Evolutionary conservation across 1,140 invertebrate species (phyloP).

Genomic region (Solenopsis invicta): DNA sequence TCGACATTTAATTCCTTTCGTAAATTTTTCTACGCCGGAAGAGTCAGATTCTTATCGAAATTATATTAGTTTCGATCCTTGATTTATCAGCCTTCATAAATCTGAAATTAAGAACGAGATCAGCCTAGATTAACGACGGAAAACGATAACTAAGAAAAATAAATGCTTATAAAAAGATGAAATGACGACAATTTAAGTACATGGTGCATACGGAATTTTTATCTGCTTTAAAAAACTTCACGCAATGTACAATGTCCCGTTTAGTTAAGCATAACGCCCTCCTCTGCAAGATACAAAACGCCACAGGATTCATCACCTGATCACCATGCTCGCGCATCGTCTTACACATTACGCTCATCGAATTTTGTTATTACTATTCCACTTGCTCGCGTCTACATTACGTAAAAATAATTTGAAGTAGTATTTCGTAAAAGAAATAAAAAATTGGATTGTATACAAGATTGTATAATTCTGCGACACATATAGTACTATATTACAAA

Average conservation of each 20-base stretch:
- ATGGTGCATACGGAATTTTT: background rate
- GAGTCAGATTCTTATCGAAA: background rate
- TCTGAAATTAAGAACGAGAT: background rate
- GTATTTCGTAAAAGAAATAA: conserved; percentile 25
- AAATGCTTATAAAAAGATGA: background rate
- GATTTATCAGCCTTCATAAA: no score
- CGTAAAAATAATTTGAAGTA: conserved; percentile 16
- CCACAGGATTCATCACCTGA: conserved; percentile 3
- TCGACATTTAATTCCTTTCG: background rate
- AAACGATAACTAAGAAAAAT: background rate
- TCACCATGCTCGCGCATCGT: background rate
- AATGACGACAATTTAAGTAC: conserved; percentile 16
- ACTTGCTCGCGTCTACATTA: background rate
- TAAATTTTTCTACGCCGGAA: background rate
- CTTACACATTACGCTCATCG: background rate
- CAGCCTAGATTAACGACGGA: background rate
- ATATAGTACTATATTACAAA: conserved; percentile 18
- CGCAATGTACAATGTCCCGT: conserved; percentile 26
- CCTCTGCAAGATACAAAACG: conserved; percentile 7
- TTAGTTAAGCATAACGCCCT: conserved; percentile 23
- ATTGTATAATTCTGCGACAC: conserved; percentile 29
- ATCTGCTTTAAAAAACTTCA: conserved; percentile 26
- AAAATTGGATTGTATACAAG: conserved; percentile 11
- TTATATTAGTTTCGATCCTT: background rate
- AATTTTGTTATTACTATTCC: conserved; percentile 24